Conservation (phyloP, 2,888 invertebrate species). For the Eupithecia centaureata region DNA sequence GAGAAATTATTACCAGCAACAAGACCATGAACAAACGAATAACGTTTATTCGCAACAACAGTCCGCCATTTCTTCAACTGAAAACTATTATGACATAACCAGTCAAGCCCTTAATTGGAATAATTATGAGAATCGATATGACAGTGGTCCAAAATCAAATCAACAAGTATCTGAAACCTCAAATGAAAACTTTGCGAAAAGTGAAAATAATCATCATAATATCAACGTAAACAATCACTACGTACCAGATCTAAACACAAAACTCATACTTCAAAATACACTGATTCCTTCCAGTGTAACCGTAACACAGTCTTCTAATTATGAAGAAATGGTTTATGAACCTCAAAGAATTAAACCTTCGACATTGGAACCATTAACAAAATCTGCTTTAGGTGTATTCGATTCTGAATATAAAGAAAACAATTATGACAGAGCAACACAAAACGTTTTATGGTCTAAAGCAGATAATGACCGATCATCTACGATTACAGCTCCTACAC, state of each 20-base stretch:
- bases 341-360: constrained; percentile 42
- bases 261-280: constrained; percentile 60
- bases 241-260: constrained; percentile 46
- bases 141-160: constrained; percentile 5
- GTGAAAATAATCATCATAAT: constrained; percentile 20
- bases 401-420: constrained; percentile 26
- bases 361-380: constrained; percentile 37
- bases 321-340: constrained; percentile 54
- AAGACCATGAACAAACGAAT: constrained; percentile 28
- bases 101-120: constrained; percentile 27
- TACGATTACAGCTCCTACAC: constrained; percentile 45
- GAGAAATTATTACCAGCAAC: constrained; percentile 32
- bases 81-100: constrained; percentile 23
- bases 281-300: constrained; percentile 62
- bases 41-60: constrained; percentile 14
- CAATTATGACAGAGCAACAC: constrained; percentile 20
- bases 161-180: constrained; percentile 20
- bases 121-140: constrained; percentile 34
- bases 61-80: constrained; percentile 20
- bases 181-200: constrained; percentile 25
- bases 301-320: constrained; percentile 65
- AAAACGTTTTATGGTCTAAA: constrained; percentile 36
- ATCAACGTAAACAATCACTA: constrained; percentile 31
- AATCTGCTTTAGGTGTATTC: constrained; percentile 9
- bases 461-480: constrained; percentile 42